Conservation (phyloP, 2,888 invertebrate genomes). For the Apodemia duryi region DNA sequence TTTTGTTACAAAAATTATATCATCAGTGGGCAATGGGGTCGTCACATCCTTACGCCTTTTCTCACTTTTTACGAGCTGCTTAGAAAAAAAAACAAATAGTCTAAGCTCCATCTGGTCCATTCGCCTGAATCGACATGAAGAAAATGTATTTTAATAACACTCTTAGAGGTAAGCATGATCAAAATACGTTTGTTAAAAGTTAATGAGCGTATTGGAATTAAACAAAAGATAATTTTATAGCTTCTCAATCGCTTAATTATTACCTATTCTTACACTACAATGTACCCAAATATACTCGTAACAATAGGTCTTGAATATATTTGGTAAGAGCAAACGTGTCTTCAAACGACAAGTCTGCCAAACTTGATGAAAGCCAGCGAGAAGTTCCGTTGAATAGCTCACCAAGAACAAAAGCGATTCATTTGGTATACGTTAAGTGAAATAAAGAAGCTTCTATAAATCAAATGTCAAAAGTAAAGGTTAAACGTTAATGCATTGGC, state of each 20-base stretch:
- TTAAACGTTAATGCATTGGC: conserved; percentile 52
- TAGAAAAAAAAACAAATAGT: too few relatives aligned
- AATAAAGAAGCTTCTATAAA: conserved; percentile 64
- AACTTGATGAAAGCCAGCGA: conserved; percentile 62
- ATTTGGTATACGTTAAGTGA: conserved; percentile 63
- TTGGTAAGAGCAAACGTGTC: conserved; percentile 62
- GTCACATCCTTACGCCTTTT: too few relatives aligned
- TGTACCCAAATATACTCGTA: not conserved
- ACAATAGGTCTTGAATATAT: conserved; percentile 41
- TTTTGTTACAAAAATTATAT: too few relatives aligned
- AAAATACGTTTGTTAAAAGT: not conserved
- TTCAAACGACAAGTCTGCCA: conserved; percentile 60
- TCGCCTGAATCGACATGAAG: too few relatives aligned
- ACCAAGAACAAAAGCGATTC: conserved; percentile 66
- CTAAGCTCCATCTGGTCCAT: too few relatives aligned
- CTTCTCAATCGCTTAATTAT: conserved; percentile 4
- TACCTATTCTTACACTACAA: conserved; percentile 9
- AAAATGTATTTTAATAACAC: too few relatives aligned
- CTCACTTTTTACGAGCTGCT: too few relatives aligned
- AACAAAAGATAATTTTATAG: not conserved
- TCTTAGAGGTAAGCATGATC: too few relatives aligned
- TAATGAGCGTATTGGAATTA: not conserved
- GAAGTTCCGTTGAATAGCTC: conserved; percentile 56
- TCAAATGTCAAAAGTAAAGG: conserved; percentile 72
- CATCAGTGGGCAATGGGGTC: too few relatives aligned